These are phyloP conservation scores for Thomomys bottae DNA, from an alignment of 2,113 vertebrate species.

Conservation along the genomic window DNA sequence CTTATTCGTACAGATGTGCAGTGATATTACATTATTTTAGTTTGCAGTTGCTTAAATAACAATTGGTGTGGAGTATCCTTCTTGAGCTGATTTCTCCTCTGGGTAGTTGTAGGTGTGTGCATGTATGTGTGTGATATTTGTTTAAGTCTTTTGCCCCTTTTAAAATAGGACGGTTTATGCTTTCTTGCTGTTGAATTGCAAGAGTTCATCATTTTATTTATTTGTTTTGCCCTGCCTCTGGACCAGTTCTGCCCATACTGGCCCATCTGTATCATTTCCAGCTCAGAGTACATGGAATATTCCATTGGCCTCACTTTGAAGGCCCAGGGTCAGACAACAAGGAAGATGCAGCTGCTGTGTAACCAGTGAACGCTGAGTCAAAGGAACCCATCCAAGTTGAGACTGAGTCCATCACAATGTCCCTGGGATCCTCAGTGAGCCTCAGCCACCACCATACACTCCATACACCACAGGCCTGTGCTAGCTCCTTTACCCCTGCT, in stretches of 20 bases:
- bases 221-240: background rate
- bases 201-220: background rate
- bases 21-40: background rate
- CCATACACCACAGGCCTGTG: background rate
- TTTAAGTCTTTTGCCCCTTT: background rate
- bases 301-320: background rate
- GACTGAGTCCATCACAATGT: background rate
- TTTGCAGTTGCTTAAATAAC: background rate
- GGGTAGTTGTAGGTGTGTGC: too few species aligned
- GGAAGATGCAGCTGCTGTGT: background rate
- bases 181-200: background rate
- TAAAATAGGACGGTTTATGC: background rate
- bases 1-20: background rate
- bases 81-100: too few species aligned
- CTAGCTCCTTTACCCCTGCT: too few species aligned
- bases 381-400: background rate
- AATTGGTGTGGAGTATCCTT: background rate
- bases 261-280: background rate
- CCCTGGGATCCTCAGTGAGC: fast-evolving
- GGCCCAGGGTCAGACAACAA: background rate
- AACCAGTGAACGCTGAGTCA: background rate
- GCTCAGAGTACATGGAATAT: background rate
- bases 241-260: background rate
- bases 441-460: background rate
- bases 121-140: too few species aligned